These are phyloP conservation scores for Epizoanthus stellaris DNA, from an alignment of 92 coral and sea anemone species.

Conservation along the genomic window DNA sequence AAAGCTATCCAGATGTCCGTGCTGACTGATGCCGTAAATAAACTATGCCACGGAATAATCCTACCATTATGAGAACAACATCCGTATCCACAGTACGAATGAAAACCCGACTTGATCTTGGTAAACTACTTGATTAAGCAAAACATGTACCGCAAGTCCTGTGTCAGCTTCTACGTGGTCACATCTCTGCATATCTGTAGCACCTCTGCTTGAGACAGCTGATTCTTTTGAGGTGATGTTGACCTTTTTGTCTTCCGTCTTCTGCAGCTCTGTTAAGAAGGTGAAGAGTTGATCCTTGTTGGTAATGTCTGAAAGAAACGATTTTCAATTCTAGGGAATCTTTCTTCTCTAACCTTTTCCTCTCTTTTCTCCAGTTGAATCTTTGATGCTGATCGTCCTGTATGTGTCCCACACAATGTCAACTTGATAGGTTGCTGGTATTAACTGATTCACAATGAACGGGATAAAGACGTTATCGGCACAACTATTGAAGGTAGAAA, in stretches of 20 bases:
- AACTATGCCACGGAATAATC: neutral
- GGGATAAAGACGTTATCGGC: conserved; percentile 59
- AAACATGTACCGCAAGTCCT: conserved; percentile 53
- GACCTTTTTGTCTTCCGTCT: conserved; percentile 40
- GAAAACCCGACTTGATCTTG: conserved; percentile 9
- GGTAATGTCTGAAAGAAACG: conserved; percentile 48
- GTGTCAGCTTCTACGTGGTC: conserved; percentile 64
- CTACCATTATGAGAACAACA: conserved; percentile 37
- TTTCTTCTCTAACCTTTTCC: conserved; percentile 52
- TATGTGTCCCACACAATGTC: conserved; percentile 54
- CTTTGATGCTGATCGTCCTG: conserved; percentile 46
- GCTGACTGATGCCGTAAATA: neutral
- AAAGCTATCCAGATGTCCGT: conserved; percentile 37
- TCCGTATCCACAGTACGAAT: conserved; percentile 45
- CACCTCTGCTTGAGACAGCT: conserved; percentile 28
- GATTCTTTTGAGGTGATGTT: conserved; percentile 45
- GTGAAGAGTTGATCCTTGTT: conserved; percentile 61
- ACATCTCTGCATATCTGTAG: conserved; percentile 36
- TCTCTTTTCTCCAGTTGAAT: conserved; percentile 51
- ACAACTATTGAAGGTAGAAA: conserved; percentile 21
- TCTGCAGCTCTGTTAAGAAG: conserved; percentile 1
- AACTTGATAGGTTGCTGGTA: conserved; percentile 24
- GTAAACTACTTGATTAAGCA: conserved; percentile 2
- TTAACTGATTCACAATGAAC: conserved; percentile 30
- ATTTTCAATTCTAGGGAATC: neutral